A percentile compares a stretch with the other conserved stretches of the same genome.
These are phyloP conservation scores for Tetragnatha montana DNA, from an alignment of 2,888 invertebrate species.

Conservation along the genomic window DNA sequence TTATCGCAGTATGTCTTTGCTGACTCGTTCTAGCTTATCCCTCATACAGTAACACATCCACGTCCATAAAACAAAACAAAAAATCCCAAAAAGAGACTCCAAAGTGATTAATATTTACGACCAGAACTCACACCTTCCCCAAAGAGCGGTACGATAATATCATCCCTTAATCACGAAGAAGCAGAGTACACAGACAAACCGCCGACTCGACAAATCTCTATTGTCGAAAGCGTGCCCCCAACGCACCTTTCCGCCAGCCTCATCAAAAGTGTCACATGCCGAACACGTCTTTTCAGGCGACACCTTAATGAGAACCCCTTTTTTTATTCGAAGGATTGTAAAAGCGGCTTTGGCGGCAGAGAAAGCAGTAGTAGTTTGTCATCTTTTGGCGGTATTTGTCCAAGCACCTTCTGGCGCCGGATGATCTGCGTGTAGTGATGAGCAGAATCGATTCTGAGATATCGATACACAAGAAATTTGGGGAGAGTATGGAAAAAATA, in stretches of 20 bases:
- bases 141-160: not conserved
- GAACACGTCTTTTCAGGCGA: conserved; percentile 28
- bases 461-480: no score
- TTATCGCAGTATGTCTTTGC: no score
- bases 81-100: not conserved
- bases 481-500: no score
- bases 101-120: not conserved
- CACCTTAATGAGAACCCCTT: conserved; percentile 34
- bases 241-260: not conserved
- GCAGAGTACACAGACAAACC: not conserved
- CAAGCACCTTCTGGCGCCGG: not conserved
- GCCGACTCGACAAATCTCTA: not conserved
- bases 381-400: conserved; percentile 26
- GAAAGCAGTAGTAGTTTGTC: conserved; percentile 35
- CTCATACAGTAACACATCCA: not conserved
- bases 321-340: conserved; percentile 13
- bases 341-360: conserved; percentile 30
- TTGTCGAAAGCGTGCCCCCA: not conserved
- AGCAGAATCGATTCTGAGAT: no score
- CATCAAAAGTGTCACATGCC: conserved; percentile 10
- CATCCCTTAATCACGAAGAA: not conserved
- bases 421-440: not conserved
- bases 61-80: not conserved
- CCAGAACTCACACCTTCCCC: not conserved
- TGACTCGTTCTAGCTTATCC: not conserved